phyloP scores from a whole-genome alignment of 2,113 vertebrate species.

The Eptatretus burgeri region DNA sequence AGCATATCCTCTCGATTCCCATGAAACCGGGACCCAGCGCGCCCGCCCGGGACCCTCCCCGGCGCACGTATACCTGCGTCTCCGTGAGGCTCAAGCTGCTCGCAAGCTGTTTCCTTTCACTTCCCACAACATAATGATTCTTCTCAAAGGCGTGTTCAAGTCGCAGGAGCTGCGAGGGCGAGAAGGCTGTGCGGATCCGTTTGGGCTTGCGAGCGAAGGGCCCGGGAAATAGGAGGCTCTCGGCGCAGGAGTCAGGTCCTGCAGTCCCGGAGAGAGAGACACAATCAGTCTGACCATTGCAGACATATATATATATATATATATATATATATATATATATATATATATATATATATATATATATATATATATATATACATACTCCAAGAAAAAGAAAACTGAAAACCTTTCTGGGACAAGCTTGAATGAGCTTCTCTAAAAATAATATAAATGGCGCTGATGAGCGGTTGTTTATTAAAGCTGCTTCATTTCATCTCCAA shows the following conservation, averaged over 20 bases:
- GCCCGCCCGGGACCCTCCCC: neutral
- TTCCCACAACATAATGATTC: constrained; percentile 37
- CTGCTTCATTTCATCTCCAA: no score
- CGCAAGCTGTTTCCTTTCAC: constrained; percentile 35
- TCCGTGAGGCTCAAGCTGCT: constrained; percentile 31
- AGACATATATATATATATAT: no score
- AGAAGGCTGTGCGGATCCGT: constrained; percentile 28
- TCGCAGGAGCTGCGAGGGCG: constrained; percentile 27
- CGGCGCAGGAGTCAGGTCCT: constrained; percentile 26
- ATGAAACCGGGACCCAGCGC: no score
- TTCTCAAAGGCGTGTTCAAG: constrained; percentile 34
- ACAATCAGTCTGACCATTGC: no score
- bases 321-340: no score
- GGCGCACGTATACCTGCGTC: constrained; percentile 18
- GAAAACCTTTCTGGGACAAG: neutral
- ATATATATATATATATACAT: neutral
- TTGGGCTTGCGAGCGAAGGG: constrained; percentile 32
- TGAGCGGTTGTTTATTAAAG: no score
- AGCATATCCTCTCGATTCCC: no score
- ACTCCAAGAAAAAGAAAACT: neutral
- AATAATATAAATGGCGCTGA: no score
- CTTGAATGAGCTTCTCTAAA: neutral
- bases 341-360: neutral
- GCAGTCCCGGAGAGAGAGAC: neutral
- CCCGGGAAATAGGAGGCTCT: constrained; percentile 24